Evolutionary conservation across 1,140 invertebrate species (phyloP), one percentile per base, ranked within the genome.

Genomic region (Bombus superbus): DNA sequence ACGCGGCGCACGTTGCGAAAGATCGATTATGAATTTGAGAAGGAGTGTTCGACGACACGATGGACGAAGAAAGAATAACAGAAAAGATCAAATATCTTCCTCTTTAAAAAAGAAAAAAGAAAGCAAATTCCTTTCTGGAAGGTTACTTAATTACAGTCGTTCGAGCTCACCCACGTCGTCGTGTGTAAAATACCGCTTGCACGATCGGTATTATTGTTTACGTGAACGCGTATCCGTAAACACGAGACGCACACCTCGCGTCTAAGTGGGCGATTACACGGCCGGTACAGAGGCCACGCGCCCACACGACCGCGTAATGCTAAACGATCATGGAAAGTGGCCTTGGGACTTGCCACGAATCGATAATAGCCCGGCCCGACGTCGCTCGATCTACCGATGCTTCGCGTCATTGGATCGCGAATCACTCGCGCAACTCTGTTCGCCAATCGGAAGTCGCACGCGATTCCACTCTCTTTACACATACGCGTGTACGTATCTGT

Each of bases 321-420:
- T 86, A 83, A 91, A 90, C 81, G 87, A 90, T 90, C 86, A 88
- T 86, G 74, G 87, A 80, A 82, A 83, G 72, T 83, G 84, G 84
- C 90, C 90, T 91, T 90, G 89, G 89, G 87, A 90, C 86, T 78
- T 88, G 78, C 62, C 71, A 64, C 42, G 40, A 89, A 79, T 90
- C 90, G 90, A 91, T 89, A 83, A 86, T 47, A 59, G 25, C 25
- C 18, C 44, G 47, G 18, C 47, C 15, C 10, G 85, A 40, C 47
- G 74, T 66, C 68, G 75, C 38, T 15, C 57, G 69, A 84, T 84
- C 74, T 42, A 85, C 5, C 59, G 75, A 53, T 68, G 25, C 28
- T 10, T 18, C 35, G 15, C 25, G 35, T 5, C 69, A 42, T 13
- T 42, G 25, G 11, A 42, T 71, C 69, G 69, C 11, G 28, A 42